phyloP scores from a whole-genome alignment of 2,113 vertebrate genomes.

The Otis tarda region DNA sequence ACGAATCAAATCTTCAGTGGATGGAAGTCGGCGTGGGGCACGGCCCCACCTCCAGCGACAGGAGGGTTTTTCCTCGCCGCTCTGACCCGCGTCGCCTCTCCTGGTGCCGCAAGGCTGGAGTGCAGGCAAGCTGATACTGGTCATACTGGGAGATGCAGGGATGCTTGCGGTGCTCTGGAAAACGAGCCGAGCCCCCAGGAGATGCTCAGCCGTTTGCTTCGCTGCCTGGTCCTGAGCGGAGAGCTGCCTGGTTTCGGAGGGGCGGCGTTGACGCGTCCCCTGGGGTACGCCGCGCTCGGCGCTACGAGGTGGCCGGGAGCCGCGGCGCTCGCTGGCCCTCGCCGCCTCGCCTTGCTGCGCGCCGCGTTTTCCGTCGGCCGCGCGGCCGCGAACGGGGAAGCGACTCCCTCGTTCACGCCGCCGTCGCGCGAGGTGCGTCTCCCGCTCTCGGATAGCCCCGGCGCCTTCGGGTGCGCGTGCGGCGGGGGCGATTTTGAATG shows the following conservation, averaged over 20 bases:
- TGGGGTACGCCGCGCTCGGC: not conserved
- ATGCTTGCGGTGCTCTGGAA: not conserved
- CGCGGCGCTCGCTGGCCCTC: rapidly evolving
- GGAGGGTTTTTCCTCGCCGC: no score
- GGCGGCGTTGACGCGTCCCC: no score
- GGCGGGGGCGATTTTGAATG: not conserved
- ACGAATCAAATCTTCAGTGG: rapidly evolving
- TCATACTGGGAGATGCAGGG: not conserved
- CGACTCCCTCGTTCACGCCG: not conserved
- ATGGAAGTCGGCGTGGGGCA: rapidly evolving
- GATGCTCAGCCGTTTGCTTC: not conserved
- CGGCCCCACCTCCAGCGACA: not conserved
- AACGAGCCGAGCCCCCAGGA: not conserved
- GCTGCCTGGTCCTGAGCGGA: not conserved
- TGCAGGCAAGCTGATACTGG: not conserved
- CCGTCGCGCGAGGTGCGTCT: not conserved
- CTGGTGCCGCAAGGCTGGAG: not conserved
- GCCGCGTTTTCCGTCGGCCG: not conserved
- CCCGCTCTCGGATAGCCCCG: not conserved
- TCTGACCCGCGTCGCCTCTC: not conserved
- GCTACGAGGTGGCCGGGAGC: no score
- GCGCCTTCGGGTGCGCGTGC: not conserved
- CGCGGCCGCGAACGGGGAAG: not conserved
- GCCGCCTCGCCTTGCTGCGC: rapidly evolving
- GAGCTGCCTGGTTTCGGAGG: not conserved